These are phyloP conservation scores for Linyphia triangularis DNA, from an alignment of 2,888 invertebrate species.

Conservation along the genomic window DNA sequence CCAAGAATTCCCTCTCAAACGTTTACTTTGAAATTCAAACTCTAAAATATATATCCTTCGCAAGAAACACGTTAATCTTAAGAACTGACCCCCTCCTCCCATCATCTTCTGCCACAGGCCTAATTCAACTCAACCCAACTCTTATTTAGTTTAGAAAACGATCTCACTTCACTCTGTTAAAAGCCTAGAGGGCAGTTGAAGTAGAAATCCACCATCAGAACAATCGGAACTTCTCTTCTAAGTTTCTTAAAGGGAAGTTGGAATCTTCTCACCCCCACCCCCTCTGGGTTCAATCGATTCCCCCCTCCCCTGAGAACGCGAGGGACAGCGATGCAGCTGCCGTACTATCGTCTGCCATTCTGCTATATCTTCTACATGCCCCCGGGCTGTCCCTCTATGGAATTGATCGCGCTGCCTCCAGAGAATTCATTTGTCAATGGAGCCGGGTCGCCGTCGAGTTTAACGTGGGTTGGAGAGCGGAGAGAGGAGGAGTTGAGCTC, in stretches of 20 bases:
- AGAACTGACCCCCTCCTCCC: not conserved
- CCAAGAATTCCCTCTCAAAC: not conserved
- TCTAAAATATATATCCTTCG: too few relatives aligned
- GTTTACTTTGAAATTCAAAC: not conserved
- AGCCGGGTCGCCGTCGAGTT: slow-evolving; percentile 1
- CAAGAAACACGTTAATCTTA: too few relatives aligned
- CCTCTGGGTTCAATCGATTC: slow-evolving; percentile 22
- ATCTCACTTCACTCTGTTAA: not conserved
- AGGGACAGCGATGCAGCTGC: slow-evolving; percentile 58
- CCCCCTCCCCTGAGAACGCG: slow-evolving; percentile 47
- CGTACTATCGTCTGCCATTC: slow-evolving; percentile 41
- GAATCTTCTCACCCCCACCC: slow-evolving; percentile 7
- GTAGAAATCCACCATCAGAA: slow-evolving; percentile 19
- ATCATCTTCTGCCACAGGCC: not conserved
- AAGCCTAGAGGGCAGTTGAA: not conserved
- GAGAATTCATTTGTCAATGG: slow-evolving; percentile 64
- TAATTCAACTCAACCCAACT: slow-evolving; percentile 27
- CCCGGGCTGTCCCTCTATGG: not conserved
- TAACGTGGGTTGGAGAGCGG: slow-evolving; percentile 38
- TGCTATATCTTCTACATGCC: not conserved
- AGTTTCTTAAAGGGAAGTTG: slow-evolving; percentile 50
- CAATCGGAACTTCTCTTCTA: slow-evolving; percentile 58
- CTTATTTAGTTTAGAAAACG: slow-evolving; percentile 49
- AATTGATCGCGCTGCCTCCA: slow-evolving; percentile 44
- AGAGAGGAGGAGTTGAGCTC: slow-evolving; percentile 34